A percentile compares a stretch with the other conserved stretches of the same genome.
These are phyloP conservation scores for Carollia perspicillata DNA, from an alignment of 2,113 vertebrate species.

Conservation along the genomic window DNA sequence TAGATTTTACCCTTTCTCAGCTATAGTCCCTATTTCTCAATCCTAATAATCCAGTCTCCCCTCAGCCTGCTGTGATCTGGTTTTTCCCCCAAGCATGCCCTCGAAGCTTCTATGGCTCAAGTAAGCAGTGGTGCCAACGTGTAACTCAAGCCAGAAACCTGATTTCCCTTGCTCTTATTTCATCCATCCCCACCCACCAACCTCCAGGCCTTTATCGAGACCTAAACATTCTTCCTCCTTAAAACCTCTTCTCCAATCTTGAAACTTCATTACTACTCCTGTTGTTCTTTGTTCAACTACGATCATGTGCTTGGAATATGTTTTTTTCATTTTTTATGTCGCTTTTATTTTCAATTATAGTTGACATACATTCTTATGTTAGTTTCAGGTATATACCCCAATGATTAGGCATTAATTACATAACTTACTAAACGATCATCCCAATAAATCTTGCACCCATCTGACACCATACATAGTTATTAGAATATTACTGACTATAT, in stretches of 20 bases:
- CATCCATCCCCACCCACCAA: too few relatives aligned
- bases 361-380: too few relatives aligned
- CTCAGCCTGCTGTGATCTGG: not conserved
- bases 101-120: not conserved
- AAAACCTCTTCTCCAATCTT: not conserved
- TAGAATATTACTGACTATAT: too few relatives aligned
- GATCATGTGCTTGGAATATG: not conserved
- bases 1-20: not conserved
- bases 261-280: not conserved
- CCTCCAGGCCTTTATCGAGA: not conserved
- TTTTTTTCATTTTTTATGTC: not conserved
- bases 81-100: not conserved
- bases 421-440: too few relatives aligned
- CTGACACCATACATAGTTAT: too few relatives aligned
- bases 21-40: not conserved
- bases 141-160: not conserved
- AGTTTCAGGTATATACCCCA: too few relatives aligned
- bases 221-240: slow-evolving; percentile 7
- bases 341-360: too few relatives aligned
- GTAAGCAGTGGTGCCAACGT: not conserved
- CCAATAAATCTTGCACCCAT: too few relatives aligned
- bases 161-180: not conserved
- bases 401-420: too few relatives aligned
- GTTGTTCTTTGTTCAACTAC: not conserved
- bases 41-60: not conserved